phyloP scores from a whole-genome alignment of 2,113 vertebrate genomes.

The Pelodiscus sinensis region DNA sequence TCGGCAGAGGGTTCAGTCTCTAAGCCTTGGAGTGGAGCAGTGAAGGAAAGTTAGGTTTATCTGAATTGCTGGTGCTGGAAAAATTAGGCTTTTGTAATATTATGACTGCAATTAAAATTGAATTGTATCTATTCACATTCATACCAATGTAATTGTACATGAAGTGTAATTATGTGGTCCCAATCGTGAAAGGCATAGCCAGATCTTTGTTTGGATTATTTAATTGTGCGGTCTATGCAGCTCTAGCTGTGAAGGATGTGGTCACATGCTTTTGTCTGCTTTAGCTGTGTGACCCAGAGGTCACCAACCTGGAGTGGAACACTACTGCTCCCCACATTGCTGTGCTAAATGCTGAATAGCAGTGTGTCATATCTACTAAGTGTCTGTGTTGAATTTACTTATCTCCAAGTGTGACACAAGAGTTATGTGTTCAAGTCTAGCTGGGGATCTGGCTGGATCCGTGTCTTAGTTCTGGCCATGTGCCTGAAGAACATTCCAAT shows the following conservation, averaged over 20 bases:
- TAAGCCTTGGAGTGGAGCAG: not conserved
- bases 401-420: fast-evolving
- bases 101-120: not conserved
- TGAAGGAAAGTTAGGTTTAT: not conserved
- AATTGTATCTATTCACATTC: not conserved
- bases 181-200: not conserved
- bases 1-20: not conserved
- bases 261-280: not conserved
- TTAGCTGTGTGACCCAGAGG: not conserved
- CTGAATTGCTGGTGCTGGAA: not conserved
- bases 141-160: not conserved
- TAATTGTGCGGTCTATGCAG: not conserved
- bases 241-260: not conserved
- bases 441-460: not conserved
- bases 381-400: not conserved
- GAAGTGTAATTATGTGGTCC: not conserved
- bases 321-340: not conserved
- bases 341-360: not conserved
- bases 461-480: constrained; percentile 32
- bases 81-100: not conserved
- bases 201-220: not conserved
- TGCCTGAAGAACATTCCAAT: constrained; percentile 41
- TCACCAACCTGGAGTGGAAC: not conserved
- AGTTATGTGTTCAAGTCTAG: fast-evolving
- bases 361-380: fast-evolving